phyloP scores from a whole-genome alignment of 2,888 invertebrate genomes.

The Antheraea yamamai region DNA sequence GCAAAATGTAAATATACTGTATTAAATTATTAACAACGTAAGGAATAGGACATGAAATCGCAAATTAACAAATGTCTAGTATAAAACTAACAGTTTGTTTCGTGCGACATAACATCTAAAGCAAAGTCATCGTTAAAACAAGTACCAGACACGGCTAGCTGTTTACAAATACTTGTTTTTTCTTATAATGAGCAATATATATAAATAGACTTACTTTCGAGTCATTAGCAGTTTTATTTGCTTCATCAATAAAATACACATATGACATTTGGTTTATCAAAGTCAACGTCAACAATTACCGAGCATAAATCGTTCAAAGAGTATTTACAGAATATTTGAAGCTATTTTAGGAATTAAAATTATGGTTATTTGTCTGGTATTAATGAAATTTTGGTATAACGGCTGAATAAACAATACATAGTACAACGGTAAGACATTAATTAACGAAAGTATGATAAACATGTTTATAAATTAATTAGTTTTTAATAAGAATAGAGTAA shows the following conservation, averaged over 20 bases:
- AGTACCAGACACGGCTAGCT: conserved; percentile 4
- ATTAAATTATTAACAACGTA: background rate
- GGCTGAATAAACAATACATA: too few species aligned
- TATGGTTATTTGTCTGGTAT: too few species aligned
- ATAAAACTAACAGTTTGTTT: background rate
- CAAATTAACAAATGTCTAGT: conserved; percentile 9
- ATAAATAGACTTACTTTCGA: conserved; percentile 16
- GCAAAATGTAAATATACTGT: background rate
- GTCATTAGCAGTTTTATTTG: conserved; percentile 1
- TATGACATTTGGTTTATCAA: conserved; percentile 8
- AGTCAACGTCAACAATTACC: conserved; percentile 1
- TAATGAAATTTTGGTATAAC: too few species aligned
- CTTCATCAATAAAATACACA: background rate
- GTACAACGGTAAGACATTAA: too few species aligned
- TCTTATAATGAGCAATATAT: conserved; percentile 1
- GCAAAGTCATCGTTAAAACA: background rate
- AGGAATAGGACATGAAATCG: background rate
- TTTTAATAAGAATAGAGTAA: too few species aligned
- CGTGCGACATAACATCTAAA: background rate
- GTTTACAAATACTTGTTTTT: background rate
- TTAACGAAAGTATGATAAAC: too few species aligned
- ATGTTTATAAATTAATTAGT: too few species aligned
- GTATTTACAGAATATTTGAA: background rate
- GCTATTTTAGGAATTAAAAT: too few species aligned
- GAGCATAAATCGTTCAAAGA: background rate